Percentiles rank a stretch among this genome's conserved stretches.
These are phyloP conservation scores for Drosophila nannoptera DNA, from an alignment of 1,140 invertebrate genomes.

Conservation along the genomic window DNA sequence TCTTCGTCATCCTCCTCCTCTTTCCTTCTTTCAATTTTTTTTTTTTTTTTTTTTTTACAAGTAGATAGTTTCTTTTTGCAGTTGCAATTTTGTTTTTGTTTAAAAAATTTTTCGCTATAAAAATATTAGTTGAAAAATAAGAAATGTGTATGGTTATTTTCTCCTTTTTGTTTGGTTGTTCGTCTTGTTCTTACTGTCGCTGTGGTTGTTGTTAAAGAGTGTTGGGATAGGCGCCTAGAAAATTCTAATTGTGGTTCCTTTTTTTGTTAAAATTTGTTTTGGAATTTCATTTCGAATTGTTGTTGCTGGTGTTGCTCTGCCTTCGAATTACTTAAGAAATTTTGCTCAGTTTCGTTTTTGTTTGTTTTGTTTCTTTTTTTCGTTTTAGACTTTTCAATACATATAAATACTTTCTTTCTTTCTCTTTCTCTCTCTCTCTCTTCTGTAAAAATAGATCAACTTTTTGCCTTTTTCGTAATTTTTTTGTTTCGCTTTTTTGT, in stretches of 20 bases:
- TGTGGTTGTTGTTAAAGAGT: neutral
- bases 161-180: conserved; percentile 45
- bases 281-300: conserved; percentile 28
- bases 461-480: conserved; percentile 54
- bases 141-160: conserved; percentile 50
- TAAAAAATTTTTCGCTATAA: conserved; percentile 74
- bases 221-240: conserved; percentile 56
- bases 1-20: conserved; percentile 4
- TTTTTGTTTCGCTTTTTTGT: conserved; percentile 51
- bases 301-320: conserved; percentile 46
- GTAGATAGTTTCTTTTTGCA: conserved; percentile 52
- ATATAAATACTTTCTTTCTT: conserved; percentile 72
- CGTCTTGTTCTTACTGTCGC: conserved; percentile 33
- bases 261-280: conserved; percentile 21
- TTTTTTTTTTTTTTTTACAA: conserved; percentile 47
- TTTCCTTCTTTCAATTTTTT: conserved; percentile 5
- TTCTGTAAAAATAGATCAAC: conserved; percentile 75
- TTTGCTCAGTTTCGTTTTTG: conserved; percentile 64
- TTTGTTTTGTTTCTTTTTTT: conserved; percentile 39
- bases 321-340: conserved; percentile 41
- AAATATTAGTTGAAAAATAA: conserved; percentile 76
- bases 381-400: conserved; percentile 54
- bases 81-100: conserved; percentile 45
- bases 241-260: conserved; percentile 66
- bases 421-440: conserved; percentile 18